phyloP scores from a whole-genome alignment of 1,140 invertebrate species.

The Anthonomus grandis region DNA sequence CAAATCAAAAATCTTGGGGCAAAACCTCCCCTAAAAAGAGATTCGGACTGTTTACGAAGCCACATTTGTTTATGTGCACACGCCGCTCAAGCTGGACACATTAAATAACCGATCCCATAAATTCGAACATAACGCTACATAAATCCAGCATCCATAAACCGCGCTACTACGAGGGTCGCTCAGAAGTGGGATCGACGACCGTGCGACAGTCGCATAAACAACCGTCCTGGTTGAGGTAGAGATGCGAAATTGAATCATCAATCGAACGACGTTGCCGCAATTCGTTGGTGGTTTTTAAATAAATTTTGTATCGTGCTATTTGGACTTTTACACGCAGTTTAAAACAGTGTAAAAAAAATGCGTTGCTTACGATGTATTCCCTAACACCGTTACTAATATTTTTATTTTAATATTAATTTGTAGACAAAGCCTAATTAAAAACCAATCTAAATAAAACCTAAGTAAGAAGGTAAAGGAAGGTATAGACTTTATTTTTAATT shows the following conservation, averaged over 20 bases:
- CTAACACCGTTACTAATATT: too few relatives aligned
- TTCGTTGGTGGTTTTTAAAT: too few relatives aligned
- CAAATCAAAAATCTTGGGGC: too few relatives aligned
- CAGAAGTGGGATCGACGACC: constrained; percentile 24
- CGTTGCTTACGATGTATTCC: too few relatives aligned
- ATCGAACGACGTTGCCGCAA: constrained; percentile 21
- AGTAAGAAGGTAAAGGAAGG: too few relatives aligned
- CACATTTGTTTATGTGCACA: constrained; percentile 30
- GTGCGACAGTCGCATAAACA: constrained; percentile 34
- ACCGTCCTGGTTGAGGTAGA: constrained; percentile 26
- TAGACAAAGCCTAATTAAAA: too few relatives aligned
- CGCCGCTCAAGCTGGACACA: constrained; percentile 16
- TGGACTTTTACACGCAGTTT: too few relatives aligned
- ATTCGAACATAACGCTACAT: constrained; percentile 43
- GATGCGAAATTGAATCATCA: constrained; percentile 37
- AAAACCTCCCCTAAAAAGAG: constrained; percentile 1
- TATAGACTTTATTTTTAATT: too few relatives aligned
- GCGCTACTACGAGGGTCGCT: constrained; percentile 15
- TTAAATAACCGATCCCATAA: constrained; percentile 38
- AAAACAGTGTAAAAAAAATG: too few relatives aligned
- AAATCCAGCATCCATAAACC: constrained; percentile 43
- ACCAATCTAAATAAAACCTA: too few relatives aligned
- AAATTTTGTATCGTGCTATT: too few relatives aligned
- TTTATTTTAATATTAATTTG: too few relatives aligned
- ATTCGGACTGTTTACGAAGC: constrained; percentile 20